phyloP scores from a whole-genome alignment of 2,888 invertebrate species.

The Sthenelais limicola region DNA sequence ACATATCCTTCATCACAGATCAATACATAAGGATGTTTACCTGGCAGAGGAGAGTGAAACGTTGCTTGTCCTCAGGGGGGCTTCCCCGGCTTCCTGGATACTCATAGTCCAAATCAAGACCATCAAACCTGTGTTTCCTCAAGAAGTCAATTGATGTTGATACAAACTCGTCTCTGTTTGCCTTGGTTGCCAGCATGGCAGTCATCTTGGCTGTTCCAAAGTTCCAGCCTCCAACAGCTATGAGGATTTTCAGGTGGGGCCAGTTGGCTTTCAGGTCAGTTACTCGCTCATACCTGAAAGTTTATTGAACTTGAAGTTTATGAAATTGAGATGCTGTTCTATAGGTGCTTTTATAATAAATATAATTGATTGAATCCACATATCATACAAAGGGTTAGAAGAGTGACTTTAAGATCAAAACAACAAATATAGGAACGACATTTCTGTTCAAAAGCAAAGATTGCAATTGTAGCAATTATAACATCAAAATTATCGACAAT shows the following conservation, averaged over 20 bases:
- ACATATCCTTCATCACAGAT: too few relatives aligned
- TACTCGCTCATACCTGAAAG: constrained; percentile 83
- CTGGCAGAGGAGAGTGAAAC: constrained; percentile 50
- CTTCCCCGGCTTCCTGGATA: constrained; percentile 59
- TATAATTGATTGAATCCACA: too few relatives aligned
- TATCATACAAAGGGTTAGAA: too few relatives aligned
- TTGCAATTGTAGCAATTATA: too few relatives aligned
- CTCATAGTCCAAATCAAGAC: constrained; percentile 61
- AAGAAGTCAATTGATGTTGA: constrained; percentile 54
- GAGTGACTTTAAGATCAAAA: too few relatives aligned
- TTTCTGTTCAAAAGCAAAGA: too few relatives aligned
- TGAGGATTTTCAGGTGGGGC: constrained; percentile 79
- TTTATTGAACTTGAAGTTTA: too few relatives aligned
- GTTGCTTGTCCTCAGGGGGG: constrained; percentile 58
- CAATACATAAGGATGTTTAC: constrained; percentile 4
- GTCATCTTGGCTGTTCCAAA: constrained; percentile 53
- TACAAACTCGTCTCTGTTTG: constrained; percentile 53
- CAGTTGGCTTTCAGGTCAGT: constrained; percentile 78
- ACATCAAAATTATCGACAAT: too few relatives aligned
- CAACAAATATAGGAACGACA: too few relatives aligned
- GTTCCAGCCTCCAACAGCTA: constrained; percentile 55
- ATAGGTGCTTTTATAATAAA: too few relatives aligned
- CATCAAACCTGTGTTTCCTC: constrained; percentile 56
- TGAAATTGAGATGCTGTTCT: too few relatives aligned
- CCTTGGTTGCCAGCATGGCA: constrained; percentile 52